These are phyloP conservation scores for Glareola pratincola DNA, from an alignment of 2,113 vertebrate genomes.

Conservation along the genomic window DNA sequence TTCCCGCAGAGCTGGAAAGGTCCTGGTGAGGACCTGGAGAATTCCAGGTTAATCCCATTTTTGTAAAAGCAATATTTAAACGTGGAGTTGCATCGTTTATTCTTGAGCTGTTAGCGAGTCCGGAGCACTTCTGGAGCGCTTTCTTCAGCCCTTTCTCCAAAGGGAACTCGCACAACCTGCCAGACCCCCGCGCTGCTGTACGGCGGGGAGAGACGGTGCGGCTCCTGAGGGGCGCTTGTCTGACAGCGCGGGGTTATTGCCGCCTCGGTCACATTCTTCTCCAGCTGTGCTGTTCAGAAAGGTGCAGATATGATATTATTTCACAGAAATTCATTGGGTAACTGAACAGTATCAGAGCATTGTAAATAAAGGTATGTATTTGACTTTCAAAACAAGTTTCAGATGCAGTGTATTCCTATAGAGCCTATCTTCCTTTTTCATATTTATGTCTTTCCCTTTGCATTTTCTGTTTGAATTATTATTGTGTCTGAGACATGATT, in stretches of 20 bases:
- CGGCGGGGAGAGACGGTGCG: background rate
- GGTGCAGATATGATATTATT: constrained; percentile 26
- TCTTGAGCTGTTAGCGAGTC: background rate
- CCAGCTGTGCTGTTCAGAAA: background rate
- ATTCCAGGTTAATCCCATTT: background rate
- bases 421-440: background rate
- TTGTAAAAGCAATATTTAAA: background rate
- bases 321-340: constrained; percentile 10
- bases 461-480: constrained; percentile 42
- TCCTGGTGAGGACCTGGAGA: background rate
- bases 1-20: background rate
- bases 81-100: background rate
- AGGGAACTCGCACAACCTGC: accelerated
- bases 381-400: constrained; percentile 54
- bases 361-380: constrained; percentile 45
- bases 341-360: background rate
- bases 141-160: background rate
- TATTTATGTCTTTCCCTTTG: constrained; percentile 29
- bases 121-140: background rate
- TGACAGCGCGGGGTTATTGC: background rate
- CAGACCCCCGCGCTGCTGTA: background rate
- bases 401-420: background rate
- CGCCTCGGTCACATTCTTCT: background rate
- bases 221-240: background rate
- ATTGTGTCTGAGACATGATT: constrained; percentile 3